A percentile compares a stretch with the other conserved stretches of the same genome.
These are phyloP conservation scores for Thryonomys swinderianus DNA, from an alignment of 2,113 vertebrate genomes.

Conservation along the genomic window DNA sequence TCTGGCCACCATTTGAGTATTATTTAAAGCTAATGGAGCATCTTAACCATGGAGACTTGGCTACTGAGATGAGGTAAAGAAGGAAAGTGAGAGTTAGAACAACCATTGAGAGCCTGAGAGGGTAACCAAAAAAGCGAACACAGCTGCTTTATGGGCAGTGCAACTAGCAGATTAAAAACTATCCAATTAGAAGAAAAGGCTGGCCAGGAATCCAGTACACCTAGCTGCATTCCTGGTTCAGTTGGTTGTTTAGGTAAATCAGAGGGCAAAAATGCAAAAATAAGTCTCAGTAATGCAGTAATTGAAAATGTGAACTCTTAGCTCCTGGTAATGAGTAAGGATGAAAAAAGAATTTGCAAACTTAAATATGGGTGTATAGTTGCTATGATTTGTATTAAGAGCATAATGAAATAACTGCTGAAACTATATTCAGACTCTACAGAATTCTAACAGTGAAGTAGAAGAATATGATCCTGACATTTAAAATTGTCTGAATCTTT, in stretches of 20 bases:
- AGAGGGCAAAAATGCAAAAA: neutral
- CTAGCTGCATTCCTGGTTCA: neutral
- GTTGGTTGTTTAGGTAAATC: neutral
- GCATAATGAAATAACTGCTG: slow-evolving; percentile 12
- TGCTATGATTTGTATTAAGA: neutral
- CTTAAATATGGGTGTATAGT: slow-evolving; percentile 16
- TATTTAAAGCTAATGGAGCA: too few species aligned
- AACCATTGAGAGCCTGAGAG: neutral
- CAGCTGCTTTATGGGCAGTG: neutral
- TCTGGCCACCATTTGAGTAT: too few species aligned
- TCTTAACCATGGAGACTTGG: neutral
- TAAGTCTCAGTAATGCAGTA: neutral
- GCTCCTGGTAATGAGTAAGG: neutral
- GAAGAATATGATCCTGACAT: neutral
- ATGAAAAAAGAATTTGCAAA: neutral
- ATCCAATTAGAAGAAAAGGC: neutral
- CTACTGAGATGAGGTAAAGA: neutral
- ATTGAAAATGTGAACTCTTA: slow-evolving; percentile 49
- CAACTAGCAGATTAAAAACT: neutral
- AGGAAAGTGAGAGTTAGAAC: neutral
- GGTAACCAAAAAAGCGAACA: neutral
- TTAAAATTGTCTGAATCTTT: slow-evolving; percentile 19
- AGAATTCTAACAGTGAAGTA: neutral
- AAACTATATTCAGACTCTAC: neutral
- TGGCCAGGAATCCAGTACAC: neutral